Evolutionary conservation across 2,888 invertebrate species (phyloP).

Genomic region (Apodemia duryi): DNA sequence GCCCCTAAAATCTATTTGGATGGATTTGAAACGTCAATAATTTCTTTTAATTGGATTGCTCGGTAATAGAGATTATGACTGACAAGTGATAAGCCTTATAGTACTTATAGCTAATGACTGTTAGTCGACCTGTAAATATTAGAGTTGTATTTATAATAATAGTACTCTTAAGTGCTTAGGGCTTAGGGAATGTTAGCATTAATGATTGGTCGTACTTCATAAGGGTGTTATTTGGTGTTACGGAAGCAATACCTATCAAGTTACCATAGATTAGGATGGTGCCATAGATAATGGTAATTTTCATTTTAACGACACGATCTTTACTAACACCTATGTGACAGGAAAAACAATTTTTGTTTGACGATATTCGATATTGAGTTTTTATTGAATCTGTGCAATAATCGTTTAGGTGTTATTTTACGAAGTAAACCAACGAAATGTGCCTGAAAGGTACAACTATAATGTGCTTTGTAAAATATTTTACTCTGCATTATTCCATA

Average conservation of each 20-base stretch:
- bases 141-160: conserved; percentile 62
- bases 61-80: background rate
- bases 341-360: background rate
- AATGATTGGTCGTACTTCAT: conserved; percentile 65
- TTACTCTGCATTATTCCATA: conserved; percentile 10
- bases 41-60: background rate
- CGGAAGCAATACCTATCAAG: conserved; percentile 34
- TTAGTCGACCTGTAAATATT: conserved; percentile 73
- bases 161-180: conserved; percentile 54
- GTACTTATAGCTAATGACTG: conserved; percentile 54
- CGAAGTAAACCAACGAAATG: conserved; percentile 12
- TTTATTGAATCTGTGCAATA: conserved; percentile 1
- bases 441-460: conserved; percentile 5
- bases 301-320: conserved; percentile 33
- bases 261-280: conserved; percentile 74
- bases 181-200: conserved; percentile 71
- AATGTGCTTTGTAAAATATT: conserved; percentile 11
- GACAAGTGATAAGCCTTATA: conserved; percentile 7
- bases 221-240: conserved; percentile 25
- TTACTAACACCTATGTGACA: conserved; percentile 17
- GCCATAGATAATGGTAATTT: conserved; percentile 53
- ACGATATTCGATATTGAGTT: background rate
- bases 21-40: background rate
- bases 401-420: conserved; percentile 13
- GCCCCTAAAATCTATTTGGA: background rate